Evolutionary conservation across 2,797 vertebrate genomes (phyloP).

Genomic region (Setipinna tenuifilis): DNA sequence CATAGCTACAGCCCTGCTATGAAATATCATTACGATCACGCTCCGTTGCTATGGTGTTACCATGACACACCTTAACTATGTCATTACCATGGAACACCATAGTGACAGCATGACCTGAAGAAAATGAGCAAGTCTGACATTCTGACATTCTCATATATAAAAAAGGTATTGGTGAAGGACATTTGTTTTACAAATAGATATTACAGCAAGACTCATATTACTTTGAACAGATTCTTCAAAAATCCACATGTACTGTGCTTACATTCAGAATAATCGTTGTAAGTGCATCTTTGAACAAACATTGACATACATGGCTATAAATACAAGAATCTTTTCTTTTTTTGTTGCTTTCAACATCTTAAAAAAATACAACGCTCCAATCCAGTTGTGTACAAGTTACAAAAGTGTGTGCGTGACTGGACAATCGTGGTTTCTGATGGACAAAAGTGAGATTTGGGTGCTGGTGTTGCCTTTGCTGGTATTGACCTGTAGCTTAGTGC

Average conservation of each 20-base stretch:
- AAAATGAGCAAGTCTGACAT: neutral
- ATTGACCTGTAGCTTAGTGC: neutral
- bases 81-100: too few relatives aligned
- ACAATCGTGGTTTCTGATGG: neutral
- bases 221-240: neutral
- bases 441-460: neutral
- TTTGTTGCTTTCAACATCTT: neutral
- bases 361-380: neutral
- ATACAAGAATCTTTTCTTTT: neutral
- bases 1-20: neutral
- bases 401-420: neutral
- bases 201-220: neutral
- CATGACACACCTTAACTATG: too few relatives aligned
- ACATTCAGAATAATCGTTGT: neutral
- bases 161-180: neutral
- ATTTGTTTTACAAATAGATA: neutral
- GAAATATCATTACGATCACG: too few relatives aligned
- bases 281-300: constrained; percentile 22
- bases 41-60: too few relatives aligned
- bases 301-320: neutral
- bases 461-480: neutral
- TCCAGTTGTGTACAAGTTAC: neutral
- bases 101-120: neutral
- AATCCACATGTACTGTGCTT: neutral
- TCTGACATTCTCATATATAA: neutral